Conservation (phyloP, 2,888 invertebrate genomes). For the Cephus runcator region DNA sequence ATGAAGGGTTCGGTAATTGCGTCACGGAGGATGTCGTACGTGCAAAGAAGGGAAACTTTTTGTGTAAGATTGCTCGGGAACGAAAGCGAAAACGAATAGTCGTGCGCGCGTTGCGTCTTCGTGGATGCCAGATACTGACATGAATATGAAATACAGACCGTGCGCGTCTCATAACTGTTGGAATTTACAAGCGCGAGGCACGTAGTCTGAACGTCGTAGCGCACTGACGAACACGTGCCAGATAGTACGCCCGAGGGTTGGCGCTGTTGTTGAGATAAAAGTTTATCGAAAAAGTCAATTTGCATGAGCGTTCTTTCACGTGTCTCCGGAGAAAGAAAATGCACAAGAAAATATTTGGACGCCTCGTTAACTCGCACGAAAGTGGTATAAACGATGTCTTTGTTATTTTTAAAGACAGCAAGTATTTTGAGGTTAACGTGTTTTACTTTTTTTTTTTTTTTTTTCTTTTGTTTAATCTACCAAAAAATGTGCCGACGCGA, state of each 20-base stretch:
- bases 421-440: background rate
- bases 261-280: background rate
- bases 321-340: background rate
- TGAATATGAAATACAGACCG: background rate
- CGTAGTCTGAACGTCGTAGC: constrained; percentile 15
- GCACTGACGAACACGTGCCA: background rate
- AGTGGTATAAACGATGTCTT: background rate
- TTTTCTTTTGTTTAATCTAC: background rate
- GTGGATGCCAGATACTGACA: background rate
- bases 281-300: background rate
- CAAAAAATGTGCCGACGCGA: background rate
- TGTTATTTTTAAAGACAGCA: background rate
- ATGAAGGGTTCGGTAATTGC: background rate
- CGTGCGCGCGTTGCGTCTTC: background rate
- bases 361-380: background rate
- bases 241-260: background rate
- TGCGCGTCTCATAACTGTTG: constrained; percentile 8
- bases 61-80: background rate
- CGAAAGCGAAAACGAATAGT: background rate
- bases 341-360: background rate
- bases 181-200: constrained; percentile 18
- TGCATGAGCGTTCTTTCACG: background rate
- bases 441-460: background rate
- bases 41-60: background rate
- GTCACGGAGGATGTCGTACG: background rate